Conservation (phyloP, 2,797 vertebrate species). For the Clarias pachynema region DNA sequence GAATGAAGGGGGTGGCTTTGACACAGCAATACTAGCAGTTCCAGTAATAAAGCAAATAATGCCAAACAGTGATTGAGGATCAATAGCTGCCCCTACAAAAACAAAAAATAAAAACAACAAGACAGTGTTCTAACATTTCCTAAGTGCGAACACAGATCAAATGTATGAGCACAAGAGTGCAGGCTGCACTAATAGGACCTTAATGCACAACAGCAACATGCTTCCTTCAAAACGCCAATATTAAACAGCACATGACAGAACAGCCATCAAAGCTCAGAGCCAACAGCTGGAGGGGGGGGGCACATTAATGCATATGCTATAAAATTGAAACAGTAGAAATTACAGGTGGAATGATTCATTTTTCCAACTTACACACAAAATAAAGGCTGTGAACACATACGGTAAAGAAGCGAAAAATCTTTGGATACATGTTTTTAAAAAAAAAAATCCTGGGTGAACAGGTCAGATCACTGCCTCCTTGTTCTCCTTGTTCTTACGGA, state of each 20-base stretch:
- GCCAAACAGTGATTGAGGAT: slow-evolving; percentile 42
- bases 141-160: slow-evolving; percentile 67
- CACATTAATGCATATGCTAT: neutral
- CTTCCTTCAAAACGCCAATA: slow-evolving; percentile 64
- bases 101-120: slow-evolving; percentile 38
- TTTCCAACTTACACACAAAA: slow-evolving; percentile 43
- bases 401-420: slow-evolving; percentile 69
- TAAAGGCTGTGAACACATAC: slow-evolving; percentile 67
- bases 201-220: slow-evolving; percentile 68
- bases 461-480: slow-evolving; percentile 81
- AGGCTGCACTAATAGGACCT: slow-evolving; percentile 38
- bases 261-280: slow-evolving; percentile 51
- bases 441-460: neutral
- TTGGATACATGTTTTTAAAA: slow-evolving; percentile 65
- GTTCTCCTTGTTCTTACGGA: slow-evolving; percentile 93
- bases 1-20: too few relatives aligned
- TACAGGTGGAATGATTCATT: slow-evolving; percentile 60
- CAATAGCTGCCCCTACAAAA: neutral
- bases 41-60: slow-evolving; percentile 46
- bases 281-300: slow-evolving; percentile 28
- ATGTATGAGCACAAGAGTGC: slow-evolving; percentile 50
- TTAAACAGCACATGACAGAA: neutral
- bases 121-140: slow-evolving; percentile 41
- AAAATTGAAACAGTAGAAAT: slow-evolving; percentile 49
- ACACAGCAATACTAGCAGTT: slow-evolving; percentile 15